Base-by-base conservation (phyloP, 2,113 vertebrate species). In the Cheirogaleus medius region DNA sequence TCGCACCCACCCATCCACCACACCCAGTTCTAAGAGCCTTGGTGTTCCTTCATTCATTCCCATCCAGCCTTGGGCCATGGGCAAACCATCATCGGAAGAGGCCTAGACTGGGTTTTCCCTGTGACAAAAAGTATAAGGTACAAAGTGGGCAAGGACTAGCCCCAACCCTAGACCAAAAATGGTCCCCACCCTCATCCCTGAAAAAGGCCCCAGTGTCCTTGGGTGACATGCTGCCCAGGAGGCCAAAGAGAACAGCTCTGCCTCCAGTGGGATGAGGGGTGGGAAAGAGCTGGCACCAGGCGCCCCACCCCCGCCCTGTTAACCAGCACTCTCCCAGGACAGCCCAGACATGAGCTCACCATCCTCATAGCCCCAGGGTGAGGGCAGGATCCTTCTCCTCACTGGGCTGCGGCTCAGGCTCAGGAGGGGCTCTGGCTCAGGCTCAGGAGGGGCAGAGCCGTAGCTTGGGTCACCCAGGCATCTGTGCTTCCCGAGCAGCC, bases 321-420 rank as follows among this genome's bases (percentile, higher is more conserved):
- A 90, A 82, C 78, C 85, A 74, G 89, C 89, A 42, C 80, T 96
- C 92, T 96, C 94, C 93, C 96, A 89, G 94, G 93, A 84, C 86
- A 58, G 82, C 94, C 84, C 93, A 98, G 98, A 97, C 97, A 52
- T 97, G 96, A 98, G 97, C 97, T 98, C 98, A 97, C 95, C 93
- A 74, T 56, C 81, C 83, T 87, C 34, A 95, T 25, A 76, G 97
- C 86, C 93, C 88, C 37, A 4, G 94, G 96, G 92, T 52, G 17
- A 54, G 54, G 44, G 74, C 71, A 90, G 90, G 94, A 34, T 37
- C 82, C 92, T 90, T 88, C 93, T 89, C 71, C 71, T 68, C 84
- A 27, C 71, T n/a, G 66, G 52, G 86, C 49, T n/a, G 13, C 0
- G 37, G 85, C 42, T 27, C 34, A 84, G 54, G 29, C n/a, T n/a